Percentiles rank a stretch among this genome's conserved stretches.
Evolutionary conservation across 2,113 vertebrate species (phyloP).

Genomic region (Tringa solitaria): DNA sequence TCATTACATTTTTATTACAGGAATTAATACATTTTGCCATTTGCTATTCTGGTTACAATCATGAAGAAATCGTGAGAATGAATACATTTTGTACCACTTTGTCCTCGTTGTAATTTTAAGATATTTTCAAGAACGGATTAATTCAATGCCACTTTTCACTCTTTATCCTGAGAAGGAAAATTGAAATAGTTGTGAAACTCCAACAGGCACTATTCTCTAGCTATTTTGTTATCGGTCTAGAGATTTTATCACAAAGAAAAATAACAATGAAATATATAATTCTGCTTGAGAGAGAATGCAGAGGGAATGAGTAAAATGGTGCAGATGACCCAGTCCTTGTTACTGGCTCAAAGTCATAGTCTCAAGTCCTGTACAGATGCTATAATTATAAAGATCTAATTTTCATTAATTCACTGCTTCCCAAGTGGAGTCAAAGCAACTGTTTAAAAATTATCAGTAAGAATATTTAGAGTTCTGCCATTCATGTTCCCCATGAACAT

Average conservation of each 20-base stretch:
- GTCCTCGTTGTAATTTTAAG: slow-evolving; percentile 71
- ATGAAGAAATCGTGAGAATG: slow-evolving; percentile 66
- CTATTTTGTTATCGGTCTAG: not conserved
- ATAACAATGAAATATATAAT: slow-evolving; percentile 4
- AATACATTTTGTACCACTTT: slow-evolving; percentile 74
- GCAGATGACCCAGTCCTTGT: not conserved
- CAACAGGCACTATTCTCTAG: not conserved
- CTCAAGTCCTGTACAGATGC: not conserved
- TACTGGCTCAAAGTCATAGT: not conserved
- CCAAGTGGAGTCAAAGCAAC: not conserved
- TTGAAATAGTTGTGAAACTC: slow-evolving; percentile 57
- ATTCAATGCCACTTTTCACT: slow-evolving; percentile 66
- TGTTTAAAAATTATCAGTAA: not conserved
- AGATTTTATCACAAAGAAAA: slow-evolving; percentile 36
- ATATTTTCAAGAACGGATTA: slow-evolving; percentile 71
- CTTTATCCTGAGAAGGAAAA: slow-evolving; percentile 61
- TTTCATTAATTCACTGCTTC: not conserved
- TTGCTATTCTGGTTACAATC: slow-evolving; percentile 72
- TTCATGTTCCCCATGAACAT: not conserved
- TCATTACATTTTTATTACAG: slow-evolving; percentile 74
- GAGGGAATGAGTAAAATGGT: not conserved
- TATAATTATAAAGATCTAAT: not conserved
- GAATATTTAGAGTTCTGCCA: not conserved
- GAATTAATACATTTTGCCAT: slow-evolving; percentile 71
- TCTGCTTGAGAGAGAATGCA: not conserved